Evolutionary conservation across 2,888 invertebrate species (phyloP).

Genomic region (Drosophila gaucha): DNA sequence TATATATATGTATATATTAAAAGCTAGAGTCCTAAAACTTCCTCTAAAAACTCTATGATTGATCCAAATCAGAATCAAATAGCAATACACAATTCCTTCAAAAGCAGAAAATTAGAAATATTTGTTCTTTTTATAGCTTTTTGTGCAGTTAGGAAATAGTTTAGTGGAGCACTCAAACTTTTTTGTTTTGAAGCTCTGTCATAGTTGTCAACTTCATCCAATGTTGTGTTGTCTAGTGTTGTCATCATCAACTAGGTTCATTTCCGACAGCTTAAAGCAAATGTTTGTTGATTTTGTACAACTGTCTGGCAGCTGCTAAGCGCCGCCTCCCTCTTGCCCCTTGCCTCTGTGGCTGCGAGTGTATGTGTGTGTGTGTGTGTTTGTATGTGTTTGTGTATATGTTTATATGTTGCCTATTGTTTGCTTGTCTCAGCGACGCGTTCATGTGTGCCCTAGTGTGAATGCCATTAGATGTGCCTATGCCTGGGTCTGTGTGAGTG

Average conservation of each 20-base stretch:
- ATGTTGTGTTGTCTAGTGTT: background rate
- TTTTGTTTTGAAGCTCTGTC: background rate
- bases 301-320: constrained; percentile 21
- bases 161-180: too few relatives aligned
- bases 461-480: constrained; percentile 10
- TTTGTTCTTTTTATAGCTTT: too few relatives aligned
- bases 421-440: constrained; percentile 40
- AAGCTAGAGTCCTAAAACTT: too few relatives aligned
- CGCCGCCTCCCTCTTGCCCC: background rate
- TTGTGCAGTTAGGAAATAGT: too few relatives aligned
- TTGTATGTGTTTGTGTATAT: background rate
- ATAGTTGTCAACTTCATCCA: constrained; percentile 8
- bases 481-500: background rate
- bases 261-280: constrained; percentile 16
- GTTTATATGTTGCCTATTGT: constrained; percentile 37
- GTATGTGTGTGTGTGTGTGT: background rate
- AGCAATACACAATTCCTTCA: too few relatives aligned
- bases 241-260: constrained; percentile 5
- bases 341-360: background rate
- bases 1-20: too few relatives aligned
- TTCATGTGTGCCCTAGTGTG: constrained; percentile 53
- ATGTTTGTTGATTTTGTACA: constrained; percentile 24
- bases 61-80: too few relatives aligned
- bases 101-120: too few relatives aligned
- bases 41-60: too few relatives aligned